phyloP scores from a whole-genome alignment of 2,888 invertebrate genomes.

The Epinotia demarniana region DNA sequence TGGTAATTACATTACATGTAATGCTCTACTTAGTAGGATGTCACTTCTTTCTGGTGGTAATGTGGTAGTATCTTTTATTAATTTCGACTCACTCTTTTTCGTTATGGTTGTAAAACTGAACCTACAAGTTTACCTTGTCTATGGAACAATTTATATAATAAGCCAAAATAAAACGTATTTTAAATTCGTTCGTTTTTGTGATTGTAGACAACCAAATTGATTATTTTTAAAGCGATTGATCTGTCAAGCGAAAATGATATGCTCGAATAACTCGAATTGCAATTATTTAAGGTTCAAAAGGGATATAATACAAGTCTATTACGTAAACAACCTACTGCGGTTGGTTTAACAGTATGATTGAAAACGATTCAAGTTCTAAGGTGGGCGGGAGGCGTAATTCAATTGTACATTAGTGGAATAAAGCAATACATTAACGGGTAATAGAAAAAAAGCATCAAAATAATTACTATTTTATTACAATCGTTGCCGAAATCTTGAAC shows the following conservation, averaged over 20 bases:
- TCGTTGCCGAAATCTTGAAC: no score
- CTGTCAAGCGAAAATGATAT: background rate
- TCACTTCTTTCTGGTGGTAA: no score
- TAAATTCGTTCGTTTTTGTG: background rate
- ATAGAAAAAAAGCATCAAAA: background rate
- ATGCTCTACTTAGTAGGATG: no score
- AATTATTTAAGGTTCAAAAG: background rate
- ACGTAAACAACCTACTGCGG: no score
- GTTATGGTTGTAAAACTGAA: no score
- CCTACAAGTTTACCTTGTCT: no score
- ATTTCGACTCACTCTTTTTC: no score
- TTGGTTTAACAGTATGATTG: background rate
- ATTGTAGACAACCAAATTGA: background rate
- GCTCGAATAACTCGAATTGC: background rate
- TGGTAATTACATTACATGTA: no score
- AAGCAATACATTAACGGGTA: background rate
- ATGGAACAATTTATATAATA: no score
- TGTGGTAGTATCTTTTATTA: no score
- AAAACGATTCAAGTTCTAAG: background rate
- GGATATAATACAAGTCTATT: no score
- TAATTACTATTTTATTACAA: background rate
- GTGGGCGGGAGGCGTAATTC: background rate
- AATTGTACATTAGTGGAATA: background rate
- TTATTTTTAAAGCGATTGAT: background rate
- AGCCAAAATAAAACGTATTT: no score